Conservation (phyloP, 1,140 invertebrate genomes). For the Cataglyphis hispanica region DNA sequence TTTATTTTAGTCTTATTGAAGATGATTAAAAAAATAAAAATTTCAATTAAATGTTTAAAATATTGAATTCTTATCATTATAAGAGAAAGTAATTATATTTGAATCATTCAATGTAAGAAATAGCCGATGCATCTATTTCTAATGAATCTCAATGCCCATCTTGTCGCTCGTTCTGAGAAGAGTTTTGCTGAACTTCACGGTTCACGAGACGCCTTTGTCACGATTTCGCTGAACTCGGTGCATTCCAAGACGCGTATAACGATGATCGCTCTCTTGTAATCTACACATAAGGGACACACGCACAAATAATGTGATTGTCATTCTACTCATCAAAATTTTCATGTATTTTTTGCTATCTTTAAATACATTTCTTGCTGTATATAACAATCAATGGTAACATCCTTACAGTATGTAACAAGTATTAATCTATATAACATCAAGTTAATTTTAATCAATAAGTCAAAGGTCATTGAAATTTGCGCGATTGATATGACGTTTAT, state of each 20-base stretch:
- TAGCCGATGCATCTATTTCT: not conserved
- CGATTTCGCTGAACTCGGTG: slow-evolving; percentile 12
- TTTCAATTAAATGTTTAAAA: not conserved
- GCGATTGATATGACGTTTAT: no score
- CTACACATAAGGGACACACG: not conserved
- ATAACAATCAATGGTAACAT: not conserved
- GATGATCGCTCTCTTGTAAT: slow-evolving; percentile 6
- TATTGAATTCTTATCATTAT: slow-evolving; percentile 6
- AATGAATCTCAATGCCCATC: slow-evolving; percentile 10
- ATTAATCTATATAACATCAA: not conserved
- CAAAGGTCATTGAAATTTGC: no score
- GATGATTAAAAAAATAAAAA: not conserved
- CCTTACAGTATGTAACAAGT: not conserved
- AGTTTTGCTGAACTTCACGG: slow-evolving; percentile 8
- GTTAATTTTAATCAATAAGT: not conserved
- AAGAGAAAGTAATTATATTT: not conserved
- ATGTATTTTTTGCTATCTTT: not conserved
- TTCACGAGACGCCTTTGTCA: slow-evolving; percentile 11
- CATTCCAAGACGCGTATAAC: not conserved
- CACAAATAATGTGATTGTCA: not conserved
- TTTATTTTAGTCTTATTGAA: not conserved
- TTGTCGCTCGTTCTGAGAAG: slow-evolving; percentile 3
- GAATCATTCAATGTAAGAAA: not conserved
- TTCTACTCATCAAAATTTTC: not conserved
- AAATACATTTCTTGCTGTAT: not conserved